Conservation (phyloP, 2,797 vertebrate genomes). For the Pipistrellus kuhlii region DNA sequence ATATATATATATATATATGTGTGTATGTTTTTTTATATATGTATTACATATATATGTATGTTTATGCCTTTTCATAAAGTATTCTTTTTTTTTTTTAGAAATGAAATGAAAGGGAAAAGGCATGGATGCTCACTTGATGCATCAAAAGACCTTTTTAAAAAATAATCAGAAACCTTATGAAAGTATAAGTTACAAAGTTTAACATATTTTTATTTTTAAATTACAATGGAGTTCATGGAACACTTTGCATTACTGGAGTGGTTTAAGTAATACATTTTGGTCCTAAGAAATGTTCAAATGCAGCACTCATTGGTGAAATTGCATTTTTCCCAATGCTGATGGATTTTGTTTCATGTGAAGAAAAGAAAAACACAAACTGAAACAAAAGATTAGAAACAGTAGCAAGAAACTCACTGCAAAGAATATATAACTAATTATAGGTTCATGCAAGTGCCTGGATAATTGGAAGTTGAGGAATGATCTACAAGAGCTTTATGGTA, state of each 20-base stretch:
- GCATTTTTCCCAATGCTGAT: background rate
- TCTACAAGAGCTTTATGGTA: background rate
- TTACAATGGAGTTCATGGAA: background rate
- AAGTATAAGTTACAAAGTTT: background rate
- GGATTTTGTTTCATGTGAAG: slow-evolving; percentile 13
- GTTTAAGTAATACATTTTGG: slow-evolving; percentile 22
- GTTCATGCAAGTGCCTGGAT: background rate
- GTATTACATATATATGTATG: background rate
- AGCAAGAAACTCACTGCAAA: background rate
- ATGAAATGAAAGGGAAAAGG: slow-evolving; percentile 25
- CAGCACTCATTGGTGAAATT: background rate
- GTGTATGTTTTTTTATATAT: background rate
- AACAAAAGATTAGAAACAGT: slow-evolving; percentile 4
- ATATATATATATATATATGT: too few species aligned
- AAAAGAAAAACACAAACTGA: slow-evolving; percentile 1
- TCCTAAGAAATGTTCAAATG: background rate
- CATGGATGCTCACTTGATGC: background rate
- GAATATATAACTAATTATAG: background rate
- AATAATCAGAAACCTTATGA: background rate
- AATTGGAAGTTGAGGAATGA: background rate
- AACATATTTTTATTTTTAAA: slow-evolving; percentile 34
- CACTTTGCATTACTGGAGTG: slow-evolving; percentile 30
- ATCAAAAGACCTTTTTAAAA: background rate
- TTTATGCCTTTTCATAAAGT: slow-evolving; percentile 15
- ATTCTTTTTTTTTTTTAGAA: background rate